These are phyloP conservation scores for rat (Rattus norvegicus) DNA, from an alignment of 2,113 vertebrate genomes.

Conservation along the genomic window DNA sequence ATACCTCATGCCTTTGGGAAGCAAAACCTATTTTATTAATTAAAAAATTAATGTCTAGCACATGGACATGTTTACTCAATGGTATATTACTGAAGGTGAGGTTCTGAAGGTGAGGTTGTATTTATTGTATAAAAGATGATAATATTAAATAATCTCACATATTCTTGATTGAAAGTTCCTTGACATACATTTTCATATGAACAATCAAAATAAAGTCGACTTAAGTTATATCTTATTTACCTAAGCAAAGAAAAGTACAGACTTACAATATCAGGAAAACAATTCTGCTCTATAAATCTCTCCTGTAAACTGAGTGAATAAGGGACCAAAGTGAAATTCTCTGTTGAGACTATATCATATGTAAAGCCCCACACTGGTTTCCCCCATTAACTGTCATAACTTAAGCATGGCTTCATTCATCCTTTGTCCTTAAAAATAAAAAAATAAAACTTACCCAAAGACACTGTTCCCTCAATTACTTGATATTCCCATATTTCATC, in stretches of 20 bases:
- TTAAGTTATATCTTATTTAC: slow-evolving; percentile 1
- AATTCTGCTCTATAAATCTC: background rate
- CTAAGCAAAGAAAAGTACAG: background rate
- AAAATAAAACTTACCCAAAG: slow-evolving; percentile 10
- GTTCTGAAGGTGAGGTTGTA: slow-evolving; percentile 24
- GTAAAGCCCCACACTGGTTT: background rate
- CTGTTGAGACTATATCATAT: background rate
- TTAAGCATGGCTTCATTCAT: background rate
- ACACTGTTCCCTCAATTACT: background rate
- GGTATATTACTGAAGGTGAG: background rate
- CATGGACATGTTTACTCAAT: background rate
- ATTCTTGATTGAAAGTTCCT: slow-evolving; percentile 14
- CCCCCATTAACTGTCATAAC: slow-evolving; percentile 7
- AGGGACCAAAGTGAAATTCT: background rate
- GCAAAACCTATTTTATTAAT: slow-evolving; percentile 44
- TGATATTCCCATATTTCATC: slow-evolving; percentile 33
- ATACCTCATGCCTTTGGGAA: background rate
- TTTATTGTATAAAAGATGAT: background rate
- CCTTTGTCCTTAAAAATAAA: slow-evolving; percentile 37
- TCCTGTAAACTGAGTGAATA: slow-evolving; percentile 44
- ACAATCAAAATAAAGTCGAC: slow-evolving; percentile 6
- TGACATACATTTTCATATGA: slow-evolving; percentile 14
- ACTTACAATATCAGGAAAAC: background rate
- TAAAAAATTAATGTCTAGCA: background rate
- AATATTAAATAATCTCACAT: slow-evolving; percentile 51